These are phyloP conservation scores for Hypsopygia costalis DNA, from an alignment of 2,888 invertebrate genomes.

Conservation along the genomic window DNA sequence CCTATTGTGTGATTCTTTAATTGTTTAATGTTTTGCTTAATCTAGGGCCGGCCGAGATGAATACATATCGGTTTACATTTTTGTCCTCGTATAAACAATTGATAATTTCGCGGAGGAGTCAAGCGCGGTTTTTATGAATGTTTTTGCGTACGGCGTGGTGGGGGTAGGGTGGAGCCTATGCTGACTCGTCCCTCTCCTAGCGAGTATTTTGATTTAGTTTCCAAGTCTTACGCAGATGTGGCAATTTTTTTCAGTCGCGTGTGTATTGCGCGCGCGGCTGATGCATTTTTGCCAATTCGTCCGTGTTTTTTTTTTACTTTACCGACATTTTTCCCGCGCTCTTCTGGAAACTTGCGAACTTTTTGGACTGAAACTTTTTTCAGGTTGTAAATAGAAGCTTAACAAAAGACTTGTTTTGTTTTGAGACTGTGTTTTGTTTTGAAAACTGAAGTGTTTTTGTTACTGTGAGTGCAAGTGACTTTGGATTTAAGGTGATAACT, in stretches of 20 bases:
- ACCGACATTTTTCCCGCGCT: slow-evolving; percentile 50
- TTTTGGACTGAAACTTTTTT: slow-evolving; percentile 39
- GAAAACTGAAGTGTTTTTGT: slow-evolving; percentile 26
- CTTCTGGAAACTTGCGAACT: slow-evolving; percentile 30
- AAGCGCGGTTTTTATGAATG: slow-evolving; percentile 75
- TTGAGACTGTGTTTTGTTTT: slow-evolving; percentile 32
- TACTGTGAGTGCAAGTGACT: slow-evolving; percentile 41
- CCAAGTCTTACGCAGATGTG: slow-evolving; percentile 77
- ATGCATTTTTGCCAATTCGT: slow-evolving; percentile 47
- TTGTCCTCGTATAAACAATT: slow-evolving; percentile 70
- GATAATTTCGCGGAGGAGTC: slow-evolving; percentile 71
- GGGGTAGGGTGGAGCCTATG: slow-evolving; percentile 75
- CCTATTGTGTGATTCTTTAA: slow-evolving; percentile 64
- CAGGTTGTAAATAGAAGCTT: slow-evolving; percentile 42
- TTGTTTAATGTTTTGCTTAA: slow-evolving; percentile 63
- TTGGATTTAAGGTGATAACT: slow-evolving; percentile 43
- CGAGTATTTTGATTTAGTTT: slow-evolving; percentile 80
- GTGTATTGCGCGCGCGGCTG: slow-evolving; percentile 68
- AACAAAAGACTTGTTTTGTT: slow-evolving; percentile 38
- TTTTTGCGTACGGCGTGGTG: slow-evolving; percentile 72
- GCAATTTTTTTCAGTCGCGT: slow-evolving; percentile 79
- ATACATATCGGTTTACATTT: slow-evolving; percentile 58
- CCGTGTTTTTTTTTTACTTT: slow-evolving; percentile 35
- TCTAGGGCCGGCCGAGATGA: slow-evolving; percentile 58
- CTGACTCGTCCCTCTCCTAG: slow-evolving; percentile 77